These are phyloP conservation scores for Lepidostoma basale DNA, from an alignment of 1,140 invertebrate genomes.

Conservation along the genomic window DNA sequence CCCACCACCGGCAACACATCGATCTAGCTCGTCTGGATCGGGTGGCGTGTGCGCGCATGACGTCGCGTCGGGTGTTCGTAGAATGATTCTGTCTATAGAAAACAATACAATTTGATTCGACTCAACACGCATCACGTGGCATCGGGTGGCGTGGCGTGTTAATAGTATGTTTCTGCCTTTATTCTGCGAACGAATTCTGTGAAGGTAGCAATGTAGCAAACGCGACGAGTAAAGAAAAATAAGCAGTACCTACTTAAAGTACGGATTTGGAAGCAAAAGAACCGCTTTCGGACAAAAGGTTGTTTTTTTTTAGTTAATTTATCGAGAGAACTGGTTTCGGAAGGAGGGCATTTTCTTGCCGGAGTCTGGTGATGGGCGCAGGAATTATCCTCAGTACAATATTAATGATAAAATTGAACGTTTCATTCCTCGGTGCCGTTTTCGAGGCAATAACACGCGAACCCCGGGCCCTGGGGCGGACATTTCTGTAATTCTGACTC, in stretches of 20 bases:
- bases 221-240: no score
- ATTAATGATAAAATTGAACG: slow-evolving; percentile 32
- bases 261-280: neutral
- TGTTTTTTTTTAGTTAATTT: neutral
- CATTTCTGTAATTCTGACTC: slow-evolving; percentile 27
- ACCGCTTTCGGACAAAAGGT: slow-evolving; percentile 7
- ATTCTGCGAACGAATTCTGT: no score
- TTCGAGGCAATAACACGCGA: slow-evolving; percentile 24
- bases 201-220: no score
- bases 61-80: no score
- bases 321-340: slow-evolving; percentile 9
- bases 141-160: no score
- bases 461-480: neutral
- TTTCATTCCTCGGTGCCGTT: slow-evolving; percentile 21
- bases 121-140: no score
- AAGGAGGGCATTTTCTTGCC: slow-evolving; percentile 13
- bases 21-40: no score
- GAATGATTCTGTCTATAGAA: no score
- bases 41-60: no score
- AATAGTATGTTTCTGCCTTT: no score
- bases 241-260: neutral
- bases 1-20: no score
- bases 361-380: neutral
- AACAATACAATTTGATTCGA: no score
- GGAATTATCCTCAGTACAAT: slow-evolving; percentile 24